Evolutionary conservation across 1,140 invertebrate species (phyloP), one percentile per base, ranked within the genome.

Genomic region (Acromyrmex heyeri): DNA sequence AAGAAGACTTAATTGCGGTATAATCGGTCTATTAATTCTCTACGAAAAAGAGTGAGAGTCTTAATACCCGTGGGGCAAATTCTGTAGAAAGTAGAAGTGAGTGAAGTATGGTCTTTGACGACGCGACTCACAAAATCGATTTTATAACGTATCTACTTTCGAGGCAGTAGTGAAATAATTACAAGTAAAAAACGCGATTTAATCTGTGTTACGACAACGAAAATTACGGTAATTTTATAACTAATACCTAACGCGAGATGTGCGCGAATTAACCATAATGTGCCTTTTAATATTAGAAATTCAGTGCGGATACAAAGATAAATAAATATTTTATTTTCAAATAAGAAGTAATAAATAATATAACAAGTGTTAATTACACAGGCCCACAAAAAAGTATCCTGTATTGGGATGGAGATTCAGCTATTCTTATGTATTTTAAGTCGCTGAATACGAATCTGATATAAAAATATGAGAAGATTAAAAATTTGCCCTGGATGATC

Each of bases 21-120:
- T 62, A 55, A 82, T 69, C 55, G 70, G 38, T 6, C 18, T 38
- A 79, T 88, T 79, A 85, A 78, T 81, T 91, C 73, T 69, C 65
- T 57, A 48, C 64, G 69, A 78, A 88, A 86, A 75, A 91, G 89
- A 87, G 64, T 72, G 88, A 90, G 88, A 92, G 91, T 88, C 83
- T 78, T 73, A 70, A 64, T 21, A 75, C 85, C 88, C 87, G 61
- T 69, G 77, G 69, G 85, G 90, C 81, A 73, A 91, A 94, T 93
- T 92, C 92, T 90, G 61, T 90, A 87, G 91, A 94, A 94, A 94
- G 94, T 94, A 94, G 93, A 93, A 94, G 93, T 92, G 86, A 92
- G 73, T 87, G 79, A 90, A 86, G 83, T 59, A 73, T 79, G 81
- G 6, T 85, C 18, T 86, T 90, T 86, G 83, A 81, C 87, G 86